Evolutionary conservation across 2,797 vertebrate genomes (phyloP).

Genomic region (Gymnocypris eckloni): DNA sequence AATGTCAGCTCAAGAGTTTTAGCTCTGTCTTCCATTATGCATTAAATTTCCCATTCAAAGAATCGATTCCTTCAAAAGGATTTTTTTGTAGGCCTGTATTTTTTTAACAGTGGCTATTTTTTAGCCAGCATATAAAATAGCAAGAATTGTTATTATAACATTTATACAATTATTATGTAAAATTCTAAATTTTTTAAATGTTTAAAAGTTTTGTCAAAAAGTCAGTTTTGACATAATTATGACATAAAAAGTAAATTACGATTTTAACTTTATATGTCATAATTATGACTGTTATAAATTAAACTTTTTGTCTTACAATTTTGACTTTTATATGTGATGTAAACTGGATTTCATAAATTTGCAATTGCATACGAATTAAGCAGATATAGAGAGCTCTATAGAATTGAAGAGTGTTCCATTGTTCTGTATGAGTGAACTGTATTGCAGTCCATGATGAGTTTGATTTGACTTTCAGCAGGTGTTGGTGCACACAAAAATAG

Average conservation of each 20-base stretch:
- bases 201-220: too few relatives aligned
- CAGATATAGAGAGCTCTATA: neutral
- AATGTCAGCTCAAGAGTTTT: slow-evolving; percentile 3
- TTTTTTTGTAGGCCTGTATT: neutral
- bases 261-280: neutral
- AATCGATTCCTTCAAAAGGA: neutral
- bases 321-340: neutral
- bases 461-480: neutral
- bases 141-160: too few relatives aligned
- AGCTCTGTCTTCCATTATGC: neutral
- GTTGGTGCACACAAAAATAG: neutral
- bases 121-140: neutral
- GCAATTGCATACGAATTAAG: neutral
- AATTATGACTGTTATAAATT: neutral
- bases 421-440: neutral
- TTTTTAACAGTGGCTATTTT: neutral
- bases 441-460: neutral
- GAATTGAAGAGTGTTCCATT: neutral
- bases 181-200: neutral
- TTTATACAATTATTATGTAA: neutral
- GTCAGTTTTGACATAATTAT: neutral
- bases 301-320: neutral
- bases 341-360: neutral
- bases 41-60: neutral
- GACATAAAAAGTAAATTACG: neutral